phyloP scores from a whole-genome alignment of 2,113 vertebrate genomes.

The Neogobius melanostomus region DNA sequence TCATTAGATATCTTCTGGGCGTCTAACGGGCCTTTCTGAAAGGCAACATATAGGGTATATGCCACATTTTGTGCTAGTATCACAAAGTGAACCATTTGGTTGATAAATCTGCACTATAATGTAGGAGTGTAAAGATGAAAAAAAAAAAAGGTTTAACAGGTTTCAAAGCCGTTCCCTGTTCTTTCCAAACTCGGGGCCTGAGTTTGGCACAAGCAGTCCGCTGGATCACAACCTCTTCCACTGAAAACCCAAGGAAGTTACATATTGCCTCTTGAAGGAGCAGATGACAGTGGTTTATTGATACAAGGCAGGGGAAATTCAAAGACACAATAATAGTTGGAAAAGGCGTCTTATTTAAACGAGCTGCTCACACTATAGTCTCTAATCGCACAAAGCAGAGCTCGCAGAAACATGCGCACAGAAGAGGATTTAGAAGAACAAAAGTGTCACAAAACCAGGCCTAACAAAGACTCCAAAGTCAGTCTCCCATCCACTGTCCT shows the following conservation, averaged over 20 bases:
- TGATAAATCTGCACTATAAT: too few species aligned
- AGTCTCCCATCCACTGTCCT: slow-evolving; percentile 61
- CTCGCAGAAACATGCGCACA: slow-evolving; percentile 68
- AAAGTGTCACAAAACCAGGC: slow-evolving; percentile 67
- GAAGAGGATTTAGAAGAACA: slow-evolving; percentile 75
- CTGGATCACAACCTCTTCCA: not conserved
- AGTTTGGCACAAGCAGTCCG: not conserved
- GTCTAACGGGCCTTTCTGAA: too few species aligned
- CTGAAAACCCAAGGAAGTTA: not conserved
- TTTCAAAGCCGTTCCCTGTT: too few species aligned
- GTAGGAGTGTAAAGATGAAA: too few species aligned
- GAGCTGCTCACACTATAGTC: slow-evolving; percentile 53
- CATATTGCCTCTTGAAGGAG: slow-evolving; percentile 36
- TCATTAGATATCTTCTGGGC: too few species aligned
- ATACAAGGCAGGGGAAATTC: slow-evolving; percentile 54
- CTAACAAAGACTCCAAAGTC: slow-evolving; percentile 75
- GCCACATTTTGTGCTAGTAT: too few species aligned
- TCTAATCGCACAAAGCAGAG: slow-evolving; percentile 75
- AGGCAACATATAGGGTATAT: too few species aligned
- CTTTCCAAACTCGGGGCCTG: not conserved
- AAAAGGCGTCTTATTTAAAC: slow-evolving; percentile 60
- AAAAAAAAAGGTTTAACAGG: too few species aligned
- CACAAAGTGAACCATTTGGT: too few species aligned
- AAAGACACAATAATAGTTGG: slow-evolving; percentile 58
- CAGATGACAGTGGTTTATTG: slow-evolving; percentile 56